Base-by-base conservation (phyloP, 2,113 vertebrate genomes). In the Romanogobio albipinnatus region DNA sequence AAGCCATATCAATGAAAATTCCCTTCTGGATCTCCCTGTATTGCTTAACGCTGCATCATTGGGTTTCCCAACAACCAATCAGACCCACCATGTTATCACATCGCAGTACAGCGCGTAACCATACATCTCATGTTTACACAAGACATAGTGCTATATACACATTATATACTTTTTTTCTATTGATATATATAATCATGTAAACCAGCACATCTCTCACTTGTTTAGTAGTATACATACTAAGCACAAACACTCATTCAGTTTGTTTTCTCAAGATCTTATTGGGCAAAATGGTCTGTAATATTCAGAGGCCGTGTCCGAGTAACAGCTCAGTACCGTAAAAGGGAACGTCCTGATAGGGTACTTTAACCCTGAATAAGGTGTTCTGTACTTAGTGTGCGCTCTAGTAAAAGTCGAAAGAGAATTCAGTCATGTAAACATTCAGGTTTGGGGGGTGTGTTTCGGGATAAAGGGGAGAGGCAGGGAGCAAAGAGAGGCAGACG, bases 371-470 rank as follows among this genome's bases (percentile, higher is more conserved):
- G 92, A 92, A 93, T 94, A 94, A 94, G 94, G 93, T 92, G 90
- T 91, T 88, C 91, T 92, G 93, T 94, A 93, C 93, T 94, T 92
- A 93, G 94, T 92, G 92, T 95, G 93, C 86, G 89, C 90, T 92
- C 93, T 92, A 90, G 89, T 91, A 91, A 94, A 94, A 89, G 93
- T 89, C 91, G 89, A 92, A 89, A 49, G 92, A 93, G 93, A 94
- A 93, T 92, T 88, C 81, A 93, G 91, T 93, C 94, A 94, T 95
- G 95, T 95, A 95, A 95, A 95, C 95, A 95, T 95, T 95, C 92
- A 92, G 87, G 90, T 93, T 91, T 91, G 91, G 89, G 93, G 93
- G 90, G 90, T 26, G 56, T 93, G 91, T 92, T 89, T 90, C 87
- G 90, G 91, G 90, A 90, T 88, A 90, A 82, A 88, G 87, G 75